Evolutionary conservation across 2,113 vertebrate genomes (phyloP), one percentile per base, ranked within the genome.

Genomic region (Baryphthengus martii): DNA sequence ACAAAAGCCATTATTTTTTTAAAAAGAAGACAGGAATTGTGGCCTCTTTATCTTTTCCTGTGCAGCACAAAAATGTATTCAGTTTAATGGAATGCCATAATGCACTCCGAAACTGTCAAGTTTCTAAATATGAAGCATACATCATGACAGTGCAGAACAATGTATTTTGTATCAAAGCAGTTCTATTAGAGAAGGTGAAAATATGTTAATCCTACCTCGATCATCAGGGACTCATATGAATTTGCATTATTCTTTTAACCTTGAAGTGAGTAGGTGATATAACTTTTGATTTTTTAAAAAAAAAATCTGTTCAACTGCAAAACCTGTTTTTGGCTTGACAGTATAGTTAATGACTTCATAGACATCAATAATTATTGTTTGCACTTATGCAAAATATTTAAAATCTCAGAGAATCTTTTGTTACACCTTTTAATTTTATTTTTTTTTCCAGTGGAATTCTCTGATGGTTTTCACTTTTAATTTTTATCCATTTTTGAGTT

Each of bases 211-310:
- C 74, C 81, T 92, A 75, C 84, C 70, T 88, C 7, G 13, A 65
- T 91, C 96, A 91, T 95, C 82, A 83, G 66, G 62, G 65, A 96
- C 62, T 66, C 10, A 52, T 93, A 84, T 86, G 31, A 76, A 97
- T 97, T 96, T 95, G 12, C 66, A 83, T 95, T 94, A 88, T 31
- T 92, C 75, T 94, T 88, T 96, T 97, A 97, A 95, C 89, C 91
- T 96, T 97, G 86, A 88, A 91, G 75, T 87, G 71, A 91, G 21
- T 86, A 59, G 37, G 23, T 90, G 78, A 81, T 84, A 65, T 0
- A 1, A n/a, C 76, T 87, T 68, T 61, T 67, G 0, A n/a, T 6
- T 26, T 92, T 83, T 58, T 94, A 21, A 29, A 31, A 40, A 77
- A 95, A 95, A 78, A 81, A 61, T 62, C 14, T 44, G 3, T 61